Evolutionary conservation across 1,140 invertebrate species (phyloP), one percentile per base, ranked within the genome.

Genomic region (Papilio polyxenes): DNA sequence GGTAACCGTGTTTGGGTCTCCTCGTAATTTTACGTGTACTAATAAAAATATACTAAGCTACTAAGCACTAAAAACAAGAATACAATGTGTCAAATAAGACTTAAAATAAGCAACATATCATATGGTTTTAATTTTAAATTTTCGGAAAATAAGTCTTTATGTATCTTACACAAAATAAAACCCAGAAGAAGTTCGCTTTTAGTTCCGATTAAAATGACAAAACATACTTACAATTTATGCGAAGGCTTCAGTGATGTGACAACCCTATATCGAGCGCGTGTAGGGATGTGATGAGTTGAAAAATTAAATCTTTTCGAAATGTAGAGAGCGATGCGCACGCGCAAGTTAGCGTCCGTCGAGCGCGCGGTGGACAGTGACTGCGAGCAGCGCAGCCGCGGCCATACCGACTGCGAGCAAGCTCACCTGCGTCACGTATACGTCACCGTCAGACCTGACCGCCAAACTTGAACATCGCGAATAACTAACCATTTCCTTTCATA

Each of bases 301-400:
- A 44, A 75, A 75, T 13, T 48, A 75, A 75, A 75, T 75, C 86
- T 86, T 85, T 78, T 84, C 85, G 87, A 84, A 59, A 88, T 83
- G 80, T 77, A 83, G 86, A 85, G 84, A 81, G 80, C 80, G 84
- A 85, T 85, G 85, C 83, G 84, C 85, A 85, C 82, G 84, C 86
- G 86, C 87, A 85, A 86, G 89, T 82, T 83, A 83, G 83, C 87
- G 85, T 85, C 86, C 83, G 78, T 77, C 83, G 86, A 84, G 86
- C 80, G 85, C 86, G 83, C 85, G 85, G 83, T 85, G 81, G 85
- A 85, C 85, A 87, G 82, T 86, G 89, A 91, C 86, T 87, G 88
- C 87, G 80, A 77, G 72, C 81, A 85, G 85, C 85, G 15, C 51
- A 13, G n/a, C 56, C 86, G 88, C 80, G 75, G 84, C 84, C 11